Percentiles rank a stretch among this genome's conserved stretches.
Conservation (phyloP, 1,140 invertebrate species). For the Amyelois transitella region DNA sequence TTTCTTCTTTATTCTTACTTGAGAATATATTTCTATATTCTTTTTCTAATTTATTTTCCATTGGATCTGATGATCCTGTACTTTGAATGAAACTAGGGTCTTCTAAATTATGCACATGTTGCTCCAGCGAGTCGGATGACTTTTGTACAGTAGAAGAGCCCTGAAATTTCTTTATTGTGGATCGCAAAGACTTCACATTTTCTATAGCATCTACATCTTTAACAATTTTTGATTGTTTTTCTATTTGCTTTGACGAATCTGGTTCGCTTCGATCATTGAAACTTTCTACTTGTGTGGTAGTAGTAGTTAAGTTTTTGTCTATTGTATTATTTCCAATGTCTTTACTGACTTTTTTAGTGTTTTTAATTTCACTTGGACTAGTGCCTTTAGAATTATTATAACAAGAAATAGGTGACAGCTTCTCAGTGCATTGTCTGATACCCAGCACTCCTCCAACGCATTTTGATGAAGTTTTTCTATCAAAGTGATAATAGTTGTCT, state of each 20-base stretch:
- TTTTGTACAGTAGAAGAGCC: background rate
- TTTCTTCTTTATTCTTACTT: slow-evolving; percentile 24
- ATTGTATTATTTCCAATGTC: slow-evolving; percentile 20
- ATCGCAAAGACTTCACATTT: slow-evolving; percentile 1
- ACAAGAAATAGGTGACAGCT: slow-evolving; percentile 38
- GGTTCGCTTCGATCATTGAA: background rate
- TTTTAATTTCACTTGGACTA: slow-evolving; percentile 18
- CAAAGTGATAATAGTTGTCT: slow-evolving; percentile 19
- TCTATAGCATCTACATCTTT: background rate
- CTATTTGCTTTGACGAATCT: background rate
- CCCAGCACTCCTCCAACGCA: slow-evolving; percentile 30
- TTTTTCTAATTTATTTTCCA: slow-evolving; percentile 49
- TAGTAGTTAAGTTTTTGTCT: slow-evolving; percentile 13
- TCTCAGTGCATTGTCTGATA: slow-evolving; percentile 11
- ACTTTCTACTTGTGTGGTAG: slow-evolving; percentile 17
- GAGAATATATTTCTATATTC: slow-evolving; percentile 46
- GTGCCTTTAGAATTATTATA: slow-evolving; percentile 18
- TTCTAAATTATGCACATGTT: slow-evolving; percentile 56
- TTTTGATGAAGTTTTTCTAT: slow-evolving; percentile 43
- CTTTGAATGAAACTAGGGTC: slow-evolving; percentile 27
- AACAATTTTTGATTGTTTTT: background rate
- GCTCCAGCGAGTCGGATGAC: slow-evolving; percentile 49
- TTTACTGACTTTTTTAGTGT: slow-evolving; percentile 8
- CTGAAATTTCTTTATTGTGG: background rate
- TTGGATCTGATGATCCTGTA: slow-evolving; percentile 27